Conservation (phyloP, 2,797 vertebrate genomes). For the Gastrophryne carolinensis region DNA sequence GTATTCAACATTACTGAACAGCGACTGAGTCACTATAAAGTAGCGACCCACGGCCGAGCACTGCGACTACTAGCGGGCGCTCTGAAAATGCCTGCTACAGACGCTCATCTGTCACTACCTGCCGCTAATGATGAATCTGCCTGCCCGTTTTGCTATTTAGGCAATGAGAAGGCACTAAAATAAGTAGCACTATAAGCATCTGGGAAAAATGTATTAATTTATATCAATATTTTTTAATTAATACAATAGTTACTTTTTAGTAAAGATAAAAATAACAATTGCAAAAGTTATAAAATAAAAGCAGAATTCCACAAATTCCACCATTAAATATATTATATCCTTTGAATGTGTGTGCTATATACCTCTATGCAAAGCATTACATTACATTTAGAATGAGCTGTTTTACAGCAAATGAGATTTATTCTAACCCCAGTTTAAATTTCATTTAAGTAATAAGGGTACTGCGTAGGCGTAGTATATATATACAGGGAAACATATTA, state of each 20-base stretch:
- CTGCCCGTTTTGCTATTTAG: no score
- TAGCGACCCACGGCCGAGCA: no score
- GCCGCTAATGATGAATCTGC: no score
- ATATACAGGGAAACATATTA: not conserved
- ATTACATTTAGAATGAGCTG: slow-evolving; percentile 29
- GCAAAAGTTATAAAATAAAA: slow-evolving; percentile 10
- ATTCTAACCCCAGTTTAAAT: slow-evolving; percentile 9
- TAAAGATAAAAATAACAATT: not conserved
- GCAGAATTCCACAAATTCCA: not conserved
- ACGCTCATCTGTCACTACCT: no score
- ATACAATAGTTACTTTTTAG: not conserved
- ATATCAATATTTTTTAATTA: no score
- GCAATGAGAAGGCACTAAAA: no score
- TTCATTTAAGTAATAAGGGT: slow-evolving; percentile 3
- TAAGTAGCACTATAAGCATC: no score
- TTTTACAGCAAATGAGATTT: slow-evolving; percentile 32
- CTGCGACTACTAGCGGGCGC: no score
- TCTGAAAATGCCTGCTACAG: no score
- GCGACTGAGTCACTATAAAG: no score
- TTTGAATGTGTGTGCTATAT: slow-evolving; percentile 16
- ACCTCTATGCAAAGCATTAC: slow-evolving; percentile 31
- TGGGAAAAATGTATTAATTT: no score
- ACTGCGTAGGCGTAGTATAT: not conserved
- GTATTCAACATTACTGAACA: no score
- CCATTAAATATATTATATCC: slow-evolving; percentile 36